Conservation (phyloP, 2,113 vertebrate species). For the Passer montanus region DNA sequence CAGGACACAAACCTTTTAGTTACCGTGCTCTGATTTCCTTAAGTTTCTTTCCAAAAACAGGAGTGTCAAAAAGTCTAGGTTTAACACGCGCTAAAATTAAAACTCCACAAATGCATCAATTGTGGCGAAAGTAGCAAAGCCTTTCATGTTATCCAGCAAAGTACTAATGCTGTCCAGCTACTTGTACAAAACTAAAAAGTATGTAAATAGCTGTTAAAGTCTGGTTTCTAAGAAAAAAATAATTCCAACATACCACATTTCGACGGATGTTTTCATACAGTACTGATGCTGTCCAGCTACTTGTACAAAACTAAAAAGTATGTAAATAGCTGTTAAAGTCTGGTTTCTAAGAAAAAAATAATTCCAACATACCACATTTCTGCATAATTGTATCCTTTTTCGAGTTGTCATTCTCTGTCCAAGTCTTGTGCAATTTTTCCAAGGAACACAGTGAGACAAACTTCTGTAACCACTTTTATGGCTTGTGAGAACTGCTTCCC, state of each 20-base stretch:
- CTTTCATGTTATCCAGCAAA: accelerated
- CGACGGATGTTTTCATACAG: neutral
- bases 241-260: constrained; percentile 58
- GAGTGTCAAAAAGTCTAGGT: neutral
- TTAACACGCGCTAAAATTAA: neutral
- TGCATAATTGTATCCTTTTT: constrained; percentile 69
- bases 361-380: constrained; percentile 59
- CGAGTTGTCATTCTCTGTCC: constrained; percentile 72
- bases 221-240: neutral
- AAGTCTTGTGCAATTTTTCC: constrained; percentile 67
- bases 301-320: neutral
- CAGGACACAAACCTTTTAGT: neutral
- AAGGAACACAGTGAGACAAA: constrained; percentile 51
- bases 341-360: neutral
- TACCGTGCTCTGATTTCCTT: neutral
- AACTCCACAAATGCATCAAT: neutral
- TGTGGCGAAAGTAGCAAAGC: neutral
- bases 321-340: neutral
- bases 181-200: neutral
- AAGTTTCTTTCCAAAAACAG: neutral
- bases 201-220: neutral
- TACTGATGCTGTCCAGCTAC: neutral
- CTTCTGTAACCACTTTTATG: constrained; percentile 64
- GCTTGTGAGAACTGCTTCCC: constrained; percentile 74
- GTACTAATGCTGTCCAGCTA: neutral